Evolutionary conservation across 2,888 invertebrate genomes (phyloP).

Genomic region (Sinelater perroti): DNA sequence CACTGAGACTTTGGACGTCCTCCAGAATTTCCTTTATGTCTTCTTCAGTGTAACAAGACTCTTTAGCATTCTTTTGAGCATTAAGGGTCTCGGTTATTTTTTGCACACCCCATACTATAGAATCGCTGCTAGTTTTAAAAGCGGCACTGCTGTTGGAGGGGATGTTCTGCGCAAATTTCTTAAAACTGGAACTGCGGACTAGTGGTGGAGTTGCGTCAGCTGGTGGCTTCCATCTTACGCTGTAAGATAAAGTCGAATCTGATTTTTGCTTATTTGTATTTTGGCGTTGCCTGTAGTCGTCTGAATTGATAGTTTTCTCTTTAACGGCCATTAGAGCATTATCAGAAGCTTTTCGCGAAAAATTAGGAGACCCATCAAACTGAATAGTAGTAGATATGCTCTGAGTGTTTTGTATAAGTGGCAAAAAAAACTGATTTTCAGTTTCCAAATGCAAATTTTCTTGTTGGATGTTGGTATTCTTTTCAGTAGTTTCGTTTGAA

Average conservation of each 20-base stretch:
- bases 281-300: too few relatives aligned
- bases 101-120: background rate
- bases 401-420: conserved; percentile 21
- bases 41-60: background rate
- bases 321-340: too few relatives aligned
- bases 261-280: too few relatives aligned
- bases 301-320: too few relatives aligned
- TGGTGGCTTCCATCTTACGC: background rate
- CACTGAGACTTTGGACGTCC: conserved; percentile 19
- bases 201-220: too few relatives aligned
- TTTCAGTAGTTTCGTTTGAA: too few relatives aligned
- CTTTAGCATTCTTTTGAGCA: background rate
- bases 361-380: too few relatives aligned
- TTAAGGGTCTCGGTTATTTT: background rate
- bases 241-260: background rate
- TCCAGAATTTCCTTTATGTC: conserved; percentile 7
- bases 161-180: background rate
- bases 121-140: conserved; percentile 9
- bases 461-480: background rate
- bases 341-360: too few relatives aligned
- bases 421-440: conserved; percentile 36
- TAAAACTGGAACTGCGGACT: background rate
- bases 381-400: conserved; percentile 42
- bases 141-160: background rate
- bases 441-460: conserved; percentile 26